Evolutionary conservation across 2,113 vertebrate species (phyloP), one percentile per base, ranked within the genome.

Genomic region (Xerus inauris): DNA sequence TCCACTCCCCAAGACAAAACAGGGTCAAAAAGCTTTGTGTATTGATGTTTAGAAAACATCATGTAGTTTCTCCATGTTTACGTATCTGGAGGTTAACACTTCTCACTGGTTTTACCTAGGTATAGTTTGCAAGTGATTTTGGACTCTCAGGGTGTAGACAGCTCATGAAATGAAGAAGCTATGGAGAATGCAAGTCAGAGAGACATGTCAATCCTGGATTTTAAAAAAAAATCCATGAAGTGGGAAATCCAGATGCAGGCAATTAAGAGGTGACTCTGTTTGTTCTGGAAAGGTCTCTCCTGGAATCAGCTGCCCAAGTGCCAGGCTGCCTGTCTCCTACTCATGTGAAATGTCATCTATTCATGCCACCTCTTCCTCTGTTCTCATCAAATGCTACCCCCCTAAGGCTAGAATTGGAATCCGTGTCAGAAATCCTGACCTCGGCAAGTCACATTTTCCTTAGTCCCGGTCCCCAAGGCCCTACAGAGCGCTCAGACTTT

Each of bases 191-290:
- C 16, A 28, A 13, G 5, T 24, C 3, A 69, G n/a, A 79, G 65
- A 38, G 38, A 80, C 5, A 47, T 35, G 22, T 49, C 96, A 72
- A 40, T 12, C 3, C 10, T 3, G 85, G 65, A 59, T 59, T 86
- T 45, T 49, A 4, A 79, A 89, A 92, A 92, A 49, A 79, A 93
- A 69, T 40, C 73, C 49, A 17, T 40, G 42, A 54, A 57, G 92
- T 86, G 85, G 40, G 64, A 80, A 86, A 76, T 89, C 85, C 95
- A 94, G 65, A 73, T 93, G 94, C 87, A 91, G 95, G 40, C 82
- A 72, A 95, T 95, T 96, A 96, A 88, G 92, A 96, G 91, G 96
- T 67, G 94, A 45, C 40, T 45, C 38, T 94, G 86, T 88, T 89
- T 94, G 92, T 83, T 89, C 96, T 97, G 88, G 80, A 95, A 96